Conservation (phyloP, 1,140 invertebrate species). For the Caenorhabditis inopinata region DNA sequence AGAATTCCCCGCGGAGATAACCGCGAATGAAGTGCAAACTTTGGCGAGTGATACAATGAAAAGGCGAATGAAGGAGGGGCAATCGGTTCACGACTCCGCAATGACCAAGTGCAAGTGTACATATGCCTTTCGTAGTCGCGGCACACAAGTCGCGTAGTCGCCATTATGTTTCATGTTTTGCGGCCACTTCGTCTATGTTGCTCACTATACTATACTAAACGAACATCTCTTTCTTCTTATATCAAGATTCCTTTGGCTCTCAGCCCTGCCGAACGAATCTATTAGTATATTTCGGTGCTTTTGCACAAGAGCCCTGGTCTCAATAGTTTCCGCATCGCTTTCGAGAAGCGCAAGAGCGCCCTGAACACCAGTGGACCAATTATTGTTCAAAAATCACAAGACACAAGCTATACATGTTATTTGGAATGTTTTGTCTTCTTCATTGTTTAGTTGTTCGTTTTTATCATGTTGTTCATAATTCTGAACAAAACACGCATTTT, state of each 20-base stretch:
- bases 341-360: not conserved
- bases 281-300: slow-evolving; percentile 1
- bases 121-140: not conserved
- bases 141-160: no score
- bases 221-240: no score
- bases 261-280: not conserved
- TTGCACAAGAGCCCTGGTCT: not conserved
- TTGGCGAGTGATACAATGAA: slow-evolving; percentile 1
- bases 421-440: not conserved
- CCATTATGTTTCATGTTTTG: not conserved
- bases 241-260: no score
- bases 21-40: slow-evolving; percentile 8
- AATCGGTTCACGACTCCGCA: not conserved
- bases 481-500: no score
- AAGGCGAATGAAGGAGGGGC: slow-evolving; percentile 5
- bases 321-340: not conserved
- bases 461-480: no score
- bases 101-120: not conserved
- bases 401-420: not conserved
- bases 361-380: not conserved
- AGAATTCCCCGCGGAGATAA: not conserved
- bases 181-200: not conserved
- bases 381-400: slow-evolving; percentile 15
- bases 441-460: not conserved
- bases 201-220: no score